phyloP scores from a whole-genome alignment of 1,140 invertebrate species.

The Zaprionus lachaisei region DNA sequence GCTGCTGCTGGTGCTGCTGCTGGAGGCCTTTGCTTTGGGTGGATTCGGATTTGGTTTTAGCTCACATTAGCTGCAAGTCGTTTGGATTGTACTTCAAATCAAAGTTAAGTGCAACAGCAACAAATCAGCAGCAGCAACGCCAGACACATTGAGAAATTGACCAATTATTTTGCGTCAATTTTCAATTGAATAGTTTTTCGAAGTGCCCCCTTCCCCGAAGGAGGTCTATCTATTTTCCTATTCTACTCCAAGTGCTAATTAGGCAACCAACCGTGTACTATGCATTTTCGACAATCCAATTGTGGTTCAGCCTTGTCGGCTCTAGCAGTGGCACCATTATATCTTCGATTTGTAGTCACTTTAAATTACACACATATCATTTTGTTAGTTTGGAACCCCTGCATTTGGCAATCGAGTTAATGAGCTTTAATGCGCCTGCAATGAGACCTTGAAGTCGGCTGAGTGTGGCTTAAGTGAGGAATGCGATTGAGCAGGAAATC shows the following conservation, averaged over 20 bases:
- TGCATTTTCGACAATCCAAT: conserved; percentile 16
- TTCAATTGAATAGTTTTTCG: conserved; percentile 50
- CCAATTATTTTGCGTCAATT: conserved; percentile 72
- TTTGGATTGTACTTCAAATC: conserved; percentile 64
- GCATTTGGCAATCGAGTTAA: conserved; percentile 28
- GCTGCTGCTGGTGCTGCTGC: conserved; percentile 1
- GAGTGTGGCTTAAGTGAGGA: neutral
- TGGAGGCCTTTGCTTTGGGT: conserved; percentile 29
- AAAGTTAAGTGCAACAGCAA: conserved; percentile 71
- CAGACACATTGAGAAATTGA: conserved; percentile 54
- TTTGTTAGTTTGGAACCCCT: conserved; percentile 21
- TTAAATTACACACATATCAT: conserved; percentile 53
- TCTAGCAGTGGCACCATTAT: conserved; percentile 28
- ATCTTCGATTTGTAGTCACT: conserved; percentile 37
- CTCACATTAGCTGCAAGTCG: conserved; percentile 44
- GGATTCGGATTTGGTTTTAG: conserved; percentile 22
- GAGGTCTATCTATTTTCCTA: conserved; percentile 1
- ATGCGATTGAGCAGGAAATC: conserved; percentile 15
- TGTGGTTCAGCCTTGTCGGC: neutral
- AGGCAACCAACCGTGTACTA: conserved; percentile 61
- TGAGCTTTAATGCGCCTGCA: conserved; percentile 17
- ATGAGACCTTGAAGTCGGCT: conserved; percentile 39
- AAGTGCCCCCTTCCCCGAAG: conserved; percentile 15
- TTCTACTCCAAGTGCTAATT: conserved; percentile 51
- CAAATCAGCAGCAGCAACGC: conserved; percentile 10